Conservation (phyloP, 2,113 vertebrate genomes). For the Cephalopterus ornatus region DNA sequence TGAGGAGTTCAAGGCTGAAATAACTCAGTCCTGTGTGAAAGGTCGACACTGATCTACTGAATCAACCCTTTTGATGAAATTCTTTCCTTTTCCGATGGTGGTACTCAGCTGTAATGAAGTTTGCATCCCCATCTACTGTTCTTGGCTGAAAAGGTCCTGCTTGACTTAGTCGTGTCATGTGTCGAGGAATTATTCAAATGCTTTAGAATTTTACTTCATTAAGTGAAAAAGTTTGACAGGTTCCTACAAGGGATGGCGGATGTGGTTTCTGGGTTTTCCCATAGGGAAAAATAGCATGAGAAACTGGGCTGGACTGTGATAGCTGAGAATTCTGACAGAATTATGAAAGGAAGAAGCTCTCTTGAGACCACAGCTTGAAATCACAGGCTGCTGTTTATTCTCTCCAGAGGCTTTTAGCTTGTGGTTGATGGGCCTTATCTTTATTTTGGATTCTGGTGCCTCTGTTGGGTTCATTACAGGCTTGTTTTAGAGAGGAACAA, state of each 20-base stretch:
- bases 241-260: not conserved
- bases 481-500: not conserved
- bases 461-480: not conserved
- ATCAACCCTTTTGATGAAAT: not conserved
- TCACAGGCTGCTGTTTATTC: not conserved
- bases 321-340: not conserved
- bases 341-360: not conserved
- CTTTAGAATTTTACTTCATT: not conserved
- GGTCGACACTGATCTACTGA: not conserved
- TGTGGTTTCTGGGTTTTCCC: not conserved
- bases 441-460: not conserved
- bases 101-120: not conserved
- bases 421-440: not conserved
- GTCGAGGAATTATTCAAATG: not conserved
- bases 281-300: not conserved
- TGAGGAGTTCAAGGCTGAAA: not conserved
- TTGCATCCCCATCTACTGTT: rapidly evolving
- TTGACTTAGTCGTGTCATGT: not conserved
- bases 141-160: not conserved
- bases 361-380: not conserved
- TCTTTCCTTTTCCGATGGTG: not conserved
- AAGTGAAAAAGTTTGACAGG: not conserved
- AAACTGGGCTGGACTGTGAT: not conserved
- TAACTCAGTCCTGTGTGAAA: not conserved
- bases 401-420: not conserved